phyloP scores from a whole-genome alignment of 2,888 invertebrate genomes.

The Cerceris rybyensis region DNA sequence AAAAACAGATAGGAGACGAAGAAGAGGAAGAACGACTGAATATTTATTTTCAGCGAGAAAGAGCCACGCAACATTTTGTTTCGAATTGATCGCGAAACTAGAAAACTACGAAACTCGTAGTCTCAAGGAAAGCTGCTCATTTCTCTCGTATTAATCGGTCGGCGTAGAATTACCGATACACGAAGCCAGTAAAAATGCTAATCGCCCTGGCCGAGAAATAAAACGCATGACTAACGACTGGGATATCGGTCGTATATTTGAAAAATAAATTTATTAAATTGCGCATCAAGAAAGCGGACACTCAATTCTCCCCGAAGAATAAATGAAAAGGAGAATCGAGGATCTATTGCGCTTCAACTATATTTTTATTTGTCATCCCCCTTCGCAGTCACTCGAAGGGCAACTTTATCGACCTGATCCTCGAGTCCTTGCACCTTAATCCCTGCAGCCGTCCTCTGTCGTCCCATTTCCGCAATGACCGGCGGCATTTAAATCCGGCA shows the following conservation, averaged over 20 bases:
- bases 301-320: no score
- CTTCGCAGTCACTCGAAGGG: no score
- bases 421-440: no score
- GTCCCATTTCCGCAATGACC: no score
- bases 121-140: constrained; percentile 7
- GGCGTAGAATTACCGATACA: not conserved
- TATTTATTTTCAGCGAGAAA: not conserved
- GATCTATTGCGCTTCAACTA: no score
- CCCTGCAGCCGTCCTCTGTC: no score
- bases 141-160: not conserved
- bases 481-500: no score
- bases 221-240: not conserved
- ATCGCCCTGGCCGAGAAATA: not conserved
- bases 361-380: no score
- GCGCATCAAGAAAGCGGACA: not conserved
- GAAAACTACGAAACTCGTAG: not conserved
- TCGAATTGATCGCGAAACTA: not conserved
- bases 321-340: no score
- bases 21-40: not conserved
- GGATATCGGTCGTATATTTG: not conserved
- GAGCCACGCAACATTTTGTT: not conserved
- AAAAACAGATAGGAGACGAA: not conserved
- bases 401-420: no score
- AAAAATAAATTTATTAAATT: not conserved
- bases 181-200: not conserved